A percentile compares a stretch with the other conserved stretches of the same genome.
Conservation (phyloP, 1,140 invertebrate species). For the Berghia stephanieae region DNA sequence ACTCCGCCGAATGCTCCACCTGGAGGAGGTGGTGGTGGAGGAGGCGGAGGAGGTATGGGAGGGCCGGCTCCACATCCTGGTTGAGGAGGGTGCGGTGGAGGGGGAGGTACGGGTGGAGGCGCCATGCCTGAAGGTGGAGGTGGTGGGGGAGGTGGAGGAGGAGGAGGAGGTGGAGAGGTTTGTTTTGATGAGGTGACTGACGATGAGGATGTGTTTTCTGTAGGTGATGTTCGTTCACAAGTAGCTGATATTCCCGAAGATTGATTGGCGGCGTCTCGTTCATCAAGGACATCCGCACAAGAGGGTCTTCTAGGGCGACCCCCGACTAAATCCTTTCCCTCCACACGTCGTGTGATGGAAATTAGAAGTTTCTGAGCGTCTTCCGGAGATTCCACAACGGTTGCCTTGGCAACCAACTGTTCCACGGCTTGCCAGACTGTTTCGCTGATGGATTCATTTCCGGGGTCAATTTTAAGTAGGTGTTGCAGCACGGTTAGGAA, state of each 20-base stretch:
- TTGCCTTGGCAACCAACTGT: constrained; percentile 87
- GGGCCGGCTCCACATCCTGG: constrained; percentile 38
- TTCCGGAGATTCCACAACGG: constrained; percentile 85
- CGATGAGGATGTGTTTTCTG: constrained; percentile 30
- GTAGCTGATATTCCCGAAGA: neutral
- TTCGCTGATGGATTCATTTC: constrained; percentile 74
- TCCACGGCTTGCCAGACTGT: constrained; percentile 77
- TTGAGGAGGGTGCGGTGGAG: constrained; percentile 47
- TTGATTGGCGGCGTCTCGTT: no score
- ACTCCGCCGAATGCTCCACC: constrained; percentile 22
- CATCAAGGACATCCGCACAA: no score
- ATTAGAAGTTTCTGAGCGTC: constrained; percentile 62
- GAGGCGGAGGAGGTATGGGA: constrained; percentile 64
- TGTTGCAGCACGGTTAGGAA: constrained; percentile 93
- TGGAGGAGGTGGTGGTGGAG: constrained; percentile 49
- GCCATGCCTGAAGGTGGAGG: constrained; percentile 12
- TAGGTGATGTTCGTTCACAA: constrained; percentile 27
- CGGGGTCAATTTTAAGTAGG: constrained; percentile 86
- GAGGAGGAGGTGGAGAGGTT: constrained; percentile 35
- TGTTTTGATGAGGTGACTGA: no score
- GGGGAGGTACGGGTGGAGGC: constrained; percentile 10
- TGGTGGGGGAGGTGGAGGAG: constrained; percentile 62
- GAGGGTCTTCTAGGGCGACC: no score
- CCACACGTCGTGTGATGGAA: constrained; percentile 50
- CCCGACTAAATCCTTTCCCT: constrained; percentile 45